phyloP scores from a whole-genome alignment of 1,140 invertebrate genomes.

The Drosophila burlai region DNA sequence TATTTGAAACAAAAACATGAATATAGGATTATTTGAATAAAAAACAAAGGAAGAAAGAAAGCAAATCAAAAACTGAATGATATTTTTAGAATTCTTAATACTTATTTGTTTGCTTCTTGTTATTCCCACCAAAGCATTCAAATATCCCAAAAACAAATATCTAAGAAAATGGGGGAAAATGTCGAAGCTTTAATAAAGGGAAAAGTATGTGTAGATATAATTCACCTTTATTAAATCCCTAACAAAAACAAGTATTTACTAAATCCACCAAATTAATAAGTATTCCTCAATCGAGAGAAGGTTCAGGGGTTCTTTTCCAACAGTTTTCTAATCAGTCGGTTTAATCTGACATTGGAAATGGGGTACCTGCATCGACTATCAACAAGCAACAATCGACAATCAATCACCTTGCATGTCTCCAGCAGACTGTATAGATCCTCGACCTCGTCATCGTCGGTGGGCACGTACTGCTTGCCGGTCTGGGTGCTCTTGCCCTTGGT shows the following conservation, averaged over 20 bases:
- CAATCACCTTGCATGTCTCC: conserved; percentile 91
- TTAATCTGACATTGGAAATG: conserved; percentile 15
- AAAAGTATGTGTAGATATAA: too few species aligned
- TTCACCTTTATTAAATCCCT: too few species aligned
- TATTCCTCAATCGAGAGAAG: neutral
- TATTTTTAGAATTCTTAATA: conserved; percentile 11
- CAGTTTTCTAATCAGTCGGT: conserved; percentile 3
- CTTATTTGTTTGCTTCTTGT: neutral
- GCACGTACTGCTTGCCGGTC: conserved; percentile 93
- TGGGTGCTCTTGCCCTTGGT: conserved; percentile 93
- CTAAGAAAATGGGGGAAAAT: neutral
- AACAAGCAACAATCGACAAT: conserved; percentile 14
- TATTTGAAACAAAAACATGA: too few species aligned
- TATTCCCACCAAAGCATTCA: neutral
- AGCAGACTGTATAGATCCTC: conserved; percentile 97
- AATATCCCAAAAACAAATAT: conserved; percentile 1
- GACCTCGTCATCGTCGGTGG: conserved; percentile 97
- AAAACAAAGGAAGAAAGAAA: neutral
- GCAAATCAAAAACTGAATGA: conserved; percentile 1
- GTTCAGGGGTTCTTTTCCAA: neutral
- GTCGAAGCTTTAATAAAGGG: neutral
- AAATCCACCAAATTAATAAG: neutral
- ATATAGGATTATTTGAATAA: neutral
- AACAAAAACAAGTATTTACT: neutral
- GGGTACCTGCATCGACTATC: neutral